Evolutionary conservation across 2,797 vertebrate species (phyloP), one percentile per base, ranked within the genome.

Genomic region (Microhierax caerulescens): DNA sequence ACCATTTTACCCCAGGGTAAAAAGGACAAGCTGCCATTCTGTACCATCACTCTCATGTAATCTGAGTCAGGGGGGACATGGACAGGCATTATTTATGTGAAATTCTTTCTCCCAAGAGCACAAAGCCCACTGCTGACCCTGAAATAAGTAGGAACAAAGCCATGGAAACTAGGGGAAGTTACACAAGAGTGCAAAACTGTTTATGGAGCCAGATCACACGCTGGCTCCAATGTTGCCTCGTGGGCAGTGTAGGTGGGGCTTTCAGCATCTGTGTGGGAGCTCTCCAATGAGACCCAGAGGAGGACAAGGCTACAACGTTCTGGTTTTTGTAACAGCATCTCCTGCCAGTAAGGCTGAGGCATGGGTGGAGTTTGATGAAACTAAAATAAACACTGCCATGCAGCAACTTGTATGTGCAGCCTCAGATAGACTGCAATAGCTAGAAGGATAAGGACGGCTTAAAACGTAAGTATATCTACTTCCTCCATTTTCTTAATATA

Each of bases 221-320:
- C 69, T n/a, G 65, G 73, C 22, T n/a, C 60, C 80, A 75, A 53
- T 60, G 73, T 57, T 67, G 91, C 56, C 59, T 28, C 5, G 27
- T 69, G 88, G 74, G 80, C 24, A 69, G 92, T 50, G 92, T 50
- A 92, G 91, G 95, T 64, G 77, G 91, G 61, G 88, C 82, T 86
- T 78, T 75, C 0, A 13, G 74, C 36, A 88, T 92, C 78, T 34
- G 77, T 2, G 37, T 86, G 79, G 83, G 70, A 53, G 48, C 21
- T 78, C 81, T 65, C 90, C 94, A 94, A 37, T 67, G 88, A 84
- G 56, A 74, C 36, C 36, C 53, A 30, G 63, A 39, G 50, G 39
- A 90, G 70, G 8, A 80, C 16, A 32, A 47, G 30, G 70, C 78
- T 63, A 64, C 53, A 68, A 75, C 36, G 24, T 32, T 41, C 34